Evolutionary conservation across 2,113 vertebrate species (phyloP).

Genomic region (Sporophila hypoxantha): DNA sequence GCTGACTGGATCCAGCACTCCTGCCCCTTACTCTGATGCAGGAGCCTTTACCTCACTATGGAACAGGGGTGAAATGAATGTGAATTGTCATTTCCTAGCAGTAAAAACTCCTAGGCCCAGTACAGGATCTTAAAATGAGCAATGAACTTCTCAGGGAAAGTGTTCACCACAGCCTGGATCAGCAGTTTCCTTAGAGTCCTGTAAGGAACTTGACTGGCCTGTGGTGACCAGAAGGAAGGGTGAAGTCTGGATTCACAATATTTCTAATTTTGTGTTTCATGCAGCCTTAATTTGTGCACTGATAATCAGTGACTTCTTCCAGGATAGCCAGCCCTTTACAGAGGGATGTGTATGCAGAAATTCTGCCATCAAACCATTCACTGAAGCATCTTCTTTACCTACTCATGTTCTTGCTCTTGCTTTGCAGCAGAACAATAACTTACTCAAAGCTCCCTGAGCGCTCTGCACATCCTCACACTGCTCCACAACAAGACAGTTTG

Average conservation of each 20-base stretch:
- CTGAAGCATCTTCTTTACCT: neutral
- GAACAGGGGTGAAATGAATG: neutral
- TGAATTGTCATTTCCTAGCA: neutral
- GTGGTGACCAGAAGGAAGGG: neutral
- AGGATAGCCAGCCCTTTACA: neutral
- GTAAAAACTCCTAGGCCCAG: neutral
- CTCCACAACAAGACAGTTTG: neutral
- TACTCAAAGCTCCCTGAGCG: neutral
- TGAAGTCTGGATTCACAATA: neutral
- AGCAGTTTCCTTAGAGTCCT: neutral
- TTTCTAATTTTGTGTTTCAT: neutral
- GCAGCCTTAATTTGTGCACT: neutral
- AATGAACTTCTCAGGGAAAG: neutral
- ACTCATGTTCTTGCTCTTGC: neutral
- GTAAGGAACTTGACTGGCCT: fast-evolving
- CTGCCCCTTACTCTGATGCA: neutral
- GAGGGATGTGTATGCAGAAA: neutral
- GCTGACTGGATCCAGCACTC: neutral
- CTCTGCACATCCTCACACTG: neutral
- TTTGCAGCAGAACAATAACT: neutral
- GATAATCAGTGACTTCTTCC: neutral
- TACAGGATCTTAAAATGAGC: neutral
- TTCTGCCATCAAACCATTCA: neutral
- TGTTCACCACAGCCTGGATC: neutral
- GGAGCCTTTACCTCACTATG: neutral